Conservation (phyloP, 2,888 invertebrate genomes). For the Erynnis tages region DNA sequence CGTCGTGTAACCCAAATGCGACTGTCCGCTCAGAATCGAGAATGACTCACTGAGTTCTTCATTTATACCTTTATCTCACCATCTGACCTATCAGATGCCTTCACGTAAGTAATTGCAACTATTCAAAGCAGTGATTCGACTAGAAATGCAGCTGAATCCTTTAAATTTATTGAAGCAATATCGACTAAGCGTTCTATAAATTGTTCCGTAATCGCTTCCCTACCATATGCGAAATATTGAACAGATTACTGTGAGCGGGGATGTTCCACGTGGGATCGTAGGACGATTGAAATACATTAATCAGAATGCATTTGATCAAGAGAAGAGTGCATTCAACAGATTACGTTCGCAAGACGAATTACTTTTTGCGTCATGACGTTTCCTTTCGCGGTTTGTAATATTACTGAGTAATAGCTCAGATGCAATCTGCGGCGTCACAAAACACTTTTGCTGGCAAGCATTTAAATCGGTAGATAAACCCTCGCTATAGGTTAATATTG, state of each 20-base stretch:
- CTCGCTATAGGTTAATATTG: no score
- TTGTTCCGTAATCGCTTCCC: constrained; percentile 35
- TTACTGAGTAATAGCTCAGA: constrained; percentile 37
- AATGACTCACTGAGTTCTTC: constrained; percentile 15
- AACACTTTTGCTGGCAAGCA: constrained; percentile 46
- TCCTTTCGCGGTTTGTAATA: constrained; percentile 35
- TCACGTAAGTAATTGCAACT: constrained; percentile 30
- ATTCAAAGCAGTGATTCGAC: constrained; percentile 25
- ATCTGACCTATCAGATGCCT: constrained; percentile 30
- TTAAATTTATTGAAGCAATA: constrained; percentile 40
- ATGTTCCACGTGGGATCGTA: constrained; percentile 19
- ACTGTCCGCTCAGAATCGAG: constrained; percentile 3
- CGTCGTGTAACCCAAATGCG: constrained; percentile 19
- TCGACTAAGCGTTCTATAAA: constrained; percentile 40
- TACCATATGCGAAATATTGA: constrained; percentile 32
- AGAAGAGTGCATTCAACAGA: constrained; percentile 25
- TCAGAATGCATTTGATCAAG: constrained; percentile 36
- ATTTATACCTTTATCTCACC: constrained; percentile 16
- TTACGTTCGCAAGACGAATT: constrained; percentile 30
- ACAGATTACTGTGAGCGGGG: constrained; percentile 28
- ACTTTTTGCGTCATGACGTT: constrained; percentile 38
- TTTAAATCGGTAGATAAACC: no score
- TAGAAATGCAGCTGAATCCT: constrained; percentile 26
- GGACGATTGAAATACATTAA: constrained; percentile 35
- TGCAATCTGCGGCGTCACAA: constrained; percentile 41